phyloP scores from a whole-genome alignment of 53 echinoderm and acorn worm genomes.

The Holothuria leucospilota region DNA sequence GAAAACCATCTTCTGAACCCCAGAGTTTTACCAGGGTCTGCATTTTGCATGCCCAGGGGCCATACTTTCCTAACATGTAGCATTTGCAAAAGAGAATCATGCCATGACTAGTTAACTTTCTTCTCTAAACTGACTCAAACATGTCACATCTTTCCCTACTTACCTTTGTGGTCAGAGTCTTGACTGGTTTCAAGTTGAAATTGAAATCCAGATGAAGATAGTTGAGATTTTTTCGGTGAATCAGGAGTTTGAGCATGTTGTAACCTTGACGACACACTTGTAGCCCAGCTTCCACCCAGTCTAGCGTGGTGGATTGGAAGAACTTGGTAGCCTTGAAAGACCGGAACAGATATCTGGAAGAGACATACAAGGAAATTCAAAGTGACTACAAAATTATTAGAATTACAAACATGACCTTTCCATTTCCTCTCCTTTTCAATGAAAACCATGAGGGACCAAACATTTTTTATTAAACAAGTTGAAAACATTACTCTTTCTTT shows the following conservation, averaged over 20 bases:
- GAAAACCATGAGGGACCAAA: no score
- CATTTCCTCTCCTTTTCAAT: no score
- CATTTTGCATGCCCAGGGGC: no score
- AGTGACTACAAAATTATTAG: no score
- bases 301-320: conserved; percentile 94
- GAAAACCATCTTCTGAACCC: no score
- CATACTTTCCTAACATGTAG: no score
- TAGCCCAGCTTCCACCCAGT: conserved; percentile 97
- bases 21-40: no score
- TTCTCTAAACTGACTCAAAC: not conserved
- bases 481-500: no score
- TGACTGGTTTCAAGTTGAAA: conserved; percentile 98
- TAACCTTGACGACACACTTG: conserved; percentile 97
- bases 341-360: conserved; percentile 86
- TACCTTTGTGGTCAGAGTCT: conserved; percentile 98
- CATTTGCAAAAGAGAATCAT: no score
- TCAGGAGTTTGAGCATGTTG: conserved; percentile 98
- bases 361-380: not conserved
- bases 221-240: conserved; percentile 98
- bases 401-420: no score
- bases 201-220: conserved; percentile 99
- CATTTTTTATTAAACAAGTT: no score
- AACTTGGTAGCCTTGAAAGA: conserved; percentile 99
- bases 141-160: not conserved
- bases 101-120: no score